These are phyloP conservation scores for Myotis findleyi DNA, from an alignment of 2,797 vertebrate species.

Conservation along the genomic window DNA sequence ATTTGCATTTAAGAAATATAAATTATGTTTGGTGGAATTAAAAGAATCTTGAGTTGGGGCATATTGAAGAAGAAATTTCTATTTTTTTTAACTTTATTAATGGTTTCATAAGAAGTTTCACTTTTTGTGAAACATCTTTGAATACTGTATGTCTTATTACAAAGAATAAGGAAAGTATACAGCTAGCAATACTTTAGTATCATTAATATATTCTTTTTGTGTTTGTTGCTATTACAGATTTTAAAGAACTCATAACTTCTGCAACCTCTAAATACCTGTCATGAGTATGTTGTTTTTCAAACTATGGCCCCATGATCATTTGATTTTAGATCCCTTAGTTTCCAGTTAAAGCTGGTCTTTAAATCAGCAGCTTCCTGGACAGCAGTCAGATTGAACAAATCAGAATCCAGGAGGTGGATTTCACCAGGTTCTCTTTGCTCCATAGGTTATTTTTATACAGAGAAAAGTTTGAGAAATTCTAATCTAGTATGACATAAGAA, in stretches of 20 bases:
- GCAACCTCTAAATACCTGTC: conserved; percentile 4
- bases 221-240: not conserved
- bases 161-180: conserved; percentile 14
- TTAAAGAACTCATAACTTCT: conserved; percentile 3
- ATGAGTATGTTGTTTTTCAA: conserved; percentile 29
- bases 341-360: conserved; percentile 14
- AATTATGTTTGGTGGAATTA: not conserved
- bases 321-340: not conserved
- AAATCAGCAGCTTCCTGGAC: conserved; percentile 20
- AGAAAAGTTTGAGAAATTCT: conserved; percentile 35
- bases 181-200: conserved; percentile 6
- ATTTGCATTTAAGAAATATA: conserved; percentile 4
- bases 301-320: not conserved
- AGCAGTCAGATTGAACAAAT: conserved; percentile 19
- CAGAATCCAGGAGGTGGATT: not conserved
- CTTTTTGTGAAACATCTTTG: not conserved
- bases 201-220: conserved; percentile 18
- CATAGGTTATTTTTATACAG: conserved; percentile 5
- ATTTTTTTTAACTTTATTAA: not conserved
- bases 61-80: not conserved
- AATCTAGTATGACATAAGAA: conserved; percentile 14
- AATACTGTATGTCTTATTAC: not conserved
- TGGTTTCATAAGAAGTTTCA: not conserved
- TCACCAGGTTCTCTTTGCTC: not conserved
- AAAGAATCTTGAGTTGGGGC: not conserved